Conservation (phyloP, 2,888 invertebrate species). For the Xestia ashworthii region DNA sequence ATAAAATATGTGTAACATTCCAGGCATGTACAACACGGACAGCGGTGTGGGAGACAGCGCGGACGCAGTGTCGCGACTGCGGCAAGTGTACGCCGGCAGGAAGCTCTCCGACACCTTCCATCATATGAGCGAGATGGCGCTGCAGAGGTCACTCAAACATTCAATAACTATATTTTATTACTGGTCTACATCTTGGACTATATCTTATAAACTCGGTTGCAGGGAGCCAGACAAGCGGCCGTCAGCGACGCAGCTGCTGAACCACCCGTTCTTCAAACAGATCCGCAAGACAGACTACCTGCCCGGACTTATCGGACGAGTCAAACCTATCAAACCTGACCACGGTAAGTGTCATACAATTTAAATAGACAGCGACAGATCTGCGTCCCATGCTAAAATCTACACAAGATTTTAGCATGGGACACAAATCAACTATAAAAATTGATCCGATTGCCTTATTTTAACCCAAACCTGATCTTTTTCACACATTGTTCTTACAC, state of each 20-base stretch:
- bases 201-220: constrained; percentile 23
- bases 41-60: constrained; percentile 88
- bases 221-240: constrained; percentile 93
- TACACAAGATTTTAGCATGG: too few relatives aligned
- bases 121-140: constrained; percentile 93
- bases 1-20: neutral
- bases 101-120: constrained; percentile 95
- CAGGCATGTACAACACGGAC: constrained; percentile 86
- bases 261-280: constrained; percentile 95
- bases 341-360: constrained; percentile 83
- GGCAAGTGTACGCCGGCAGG: constrained; percentile 90
- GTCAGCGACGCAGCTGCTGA: constrained; percentile 92
- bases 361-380: neutral
- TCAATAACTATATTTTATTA: neutral
- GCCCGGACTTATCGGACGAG: constrained; percentile 92
- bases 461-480: neutral
- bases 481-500: neutral
- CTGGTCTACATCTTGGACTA: too few relatives aligned
- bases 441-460: too few relatives aligned
- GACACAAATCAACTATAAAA: too few relatives aligned
- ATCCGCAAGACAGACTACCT: constrained; percentile 91
- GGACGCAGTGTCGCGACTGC: constrained; percentile 80
- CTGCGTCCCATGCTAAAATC: neutral
- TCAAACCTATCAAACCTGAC: constrained; percentile 92
- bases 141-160: constrained; percentile 86